These are phyloP conservation scores for Adrianichthys oophorus DNA, from an alignment of 2,797 vertebrate species.

Conservation along the genomic window DNA sequence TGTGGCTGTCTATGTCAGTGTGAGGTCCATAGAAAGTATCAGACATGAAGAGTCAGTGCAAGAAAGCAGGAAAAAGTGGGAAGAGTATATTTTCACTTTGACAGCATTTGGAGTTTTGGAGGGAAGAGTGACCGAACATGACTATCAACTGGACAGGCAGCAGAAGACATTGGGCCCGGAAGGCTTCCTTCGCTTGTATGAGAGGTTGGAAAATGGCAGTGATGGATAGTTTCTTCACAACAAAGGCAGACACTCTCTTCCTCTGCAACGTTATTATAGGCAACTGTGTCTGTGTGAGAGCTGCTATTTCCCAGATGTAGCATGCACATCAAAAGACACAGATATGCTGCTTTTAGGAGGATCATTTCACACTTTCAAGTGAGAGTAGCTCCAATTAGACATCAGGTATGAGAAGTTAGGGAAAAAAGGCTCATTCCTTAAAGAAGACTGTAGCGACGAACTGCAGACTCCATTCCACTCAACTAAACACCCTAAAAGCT, in stretches of 20 bases:
- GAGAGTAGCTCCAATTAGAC: not conserved
- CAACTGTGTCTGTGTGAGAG: not conserved
- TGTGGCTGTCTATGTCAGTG: slow-evolving; percentile 11
- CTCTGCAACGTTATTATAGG: not conserved
- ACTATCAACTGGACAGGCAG: slow-evolving; percentile 3
- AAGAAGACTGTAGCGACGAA: no score
- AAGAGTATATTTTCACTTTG: not conserved
- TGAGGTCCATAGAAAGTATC: slow-evolving; percentile 2
- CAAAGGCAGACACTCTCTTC: not conserved
- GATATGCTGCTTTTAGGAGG: not conserved
- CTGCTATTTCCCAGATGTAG: not conserved
- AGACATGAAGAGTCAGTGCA: slow-evolving; percentile 1
- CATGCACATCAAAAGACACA: not conserved
- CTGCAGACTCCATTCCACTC: no score
- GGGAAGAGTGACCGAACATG: not conserved
- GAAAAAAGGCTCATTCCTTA: no score
- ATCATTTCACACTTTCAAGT: not conserved
- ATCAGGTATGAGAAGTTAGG: not conserved
- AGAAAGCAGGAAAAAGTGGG: not conserved
- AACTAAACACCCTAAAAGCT: no score
- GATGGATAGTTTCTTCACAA: not conserved
- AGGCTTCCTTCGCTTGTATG: not conserved
- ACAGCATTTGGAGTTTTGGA: not conserved
- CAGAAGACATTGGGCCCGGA: not conserved
- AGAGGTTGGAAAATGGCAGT: not conserved